Conservation (phyloP, 2,797 vertebrate genomes). For the Danio choprae region DNA sequence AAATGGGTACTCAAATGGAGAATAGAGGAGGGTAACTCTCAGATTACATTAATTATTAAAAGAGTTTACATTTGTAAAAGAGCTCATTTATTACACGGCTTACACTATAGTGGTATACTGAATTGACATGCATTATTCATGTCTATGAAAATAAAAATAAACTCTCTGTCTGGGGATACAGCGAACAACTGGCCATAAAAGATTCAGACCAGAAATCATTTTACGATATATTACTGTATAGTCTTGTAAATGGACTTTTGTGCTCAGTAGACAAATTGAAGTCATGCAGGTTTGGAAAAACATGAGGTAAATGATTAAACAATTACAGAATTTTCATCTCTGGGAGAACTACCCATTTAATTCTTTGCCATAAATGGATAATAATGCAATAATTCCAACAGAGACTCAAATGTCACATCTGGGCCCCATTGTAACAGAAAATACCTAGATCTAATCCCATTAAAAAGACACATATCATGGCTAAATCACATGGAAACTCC, state of each 20-base stretch:
- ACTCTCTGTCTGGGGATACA: too few relatives aligned
- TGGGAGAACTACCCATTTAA: neutral
- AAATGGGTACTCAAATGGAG: neutral
- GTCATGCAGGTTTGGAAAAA: neutral
- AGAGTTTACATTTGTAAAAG: conserved; percentile 9
- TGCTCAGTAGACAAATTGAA: neutral
- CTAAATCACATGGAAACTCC: conserved; percentile 33
- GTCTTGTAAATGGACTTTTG: neutral
- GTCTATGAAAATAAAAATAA: neutral
- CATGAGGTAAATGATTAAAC: neutral
- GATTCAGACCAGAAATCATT: too few relatives aligned
- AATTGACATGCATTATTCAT: conserved; percentile 41
- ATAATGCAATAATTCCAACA: conserved; percentile 14
- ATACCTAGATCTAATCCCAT: neutral
- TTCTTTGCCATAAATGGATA: conserved; percentile 46
- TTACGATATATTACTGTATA: too few relatives aligned
- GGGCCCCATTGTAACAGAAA: conserved; percentile 21
- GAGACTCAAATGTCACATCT: conserved; percentile 25
- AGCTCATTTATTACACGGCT: neutral
- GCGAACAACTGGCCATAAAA: too few relatives aligned
- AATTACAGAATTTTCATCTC: neutral
- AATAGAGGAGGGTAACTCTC: neutral
- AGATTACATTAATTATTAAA: neutral
- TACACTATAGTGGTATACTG: neutral
- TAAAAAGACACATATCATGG: conserved; percentile 13